These are phyloP conservation scores for Amphiprion percula DNA, from an alignment of 2,113 vertebrate genomes.

Conservation along the genomic window DNA sequence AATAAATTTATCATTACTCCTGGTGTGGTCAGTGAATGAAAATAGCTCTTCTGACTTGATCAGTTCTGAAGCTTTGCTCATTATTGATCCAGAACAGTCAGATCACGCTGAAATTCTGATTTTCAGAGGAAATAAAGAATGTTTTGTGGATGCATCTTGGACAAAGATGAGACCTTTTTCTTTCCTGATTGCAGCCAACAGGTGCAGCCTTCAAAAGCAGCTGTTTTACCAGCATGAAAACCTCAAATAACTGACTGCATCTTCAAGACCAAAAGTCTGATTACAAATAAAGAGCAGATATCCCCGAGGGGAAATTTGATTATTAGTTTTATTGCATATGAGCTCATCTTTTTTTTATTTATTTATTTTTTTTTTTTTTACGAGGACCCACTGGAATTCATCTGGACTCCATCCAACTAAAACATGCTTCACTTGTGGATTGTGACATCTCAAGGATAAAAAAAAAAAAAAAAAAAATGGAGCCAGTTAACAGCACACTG, in stretches of 20 bases:
- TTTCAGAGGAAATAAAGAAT: background rate
- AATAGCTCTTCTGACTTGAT: background rate
- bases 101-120: background rate
- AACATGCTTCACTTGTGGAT: slow-evolving; percentile 63
- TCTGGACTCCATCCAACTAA: slow-evolving; percentile 60
- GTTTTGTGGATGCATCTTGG: slow-evolving; percentile 24
- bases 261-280: background rate
- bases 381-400: background rate
- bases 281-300: slow-evolving; percentile 25
- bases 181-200: slow-evolving; percentile 28
- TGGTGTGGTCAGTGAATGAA: background rate
- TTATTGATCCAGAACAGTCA: slow-evolving; percentile 13
- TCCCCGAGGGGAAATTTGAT: slow-evolving; percentile 15
- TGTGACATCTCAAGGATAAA: slow-evolving; percentile 57
- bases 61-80: no score
- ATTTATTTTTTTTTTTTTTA: background rate
- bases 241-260: background rate
- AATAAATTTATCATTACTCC: slow-evolving; percentile 9
- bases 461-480: slow-evolving; percentile 59
- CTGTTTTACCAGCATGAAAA: background rate
- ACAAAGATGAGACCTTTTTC: slow-evolving; percentile 1
- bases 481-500: slow-evolving; percentile 66
- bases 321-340: slow-evolving; percentile 19
- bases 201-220: slow-evolving; percentile 24
- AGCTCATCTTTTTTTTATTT: slow-evolving; percentile 33